Base-by-base conservation (phyloP, 2,888 invertebrate species). In the Anodontia alba region DNA sequence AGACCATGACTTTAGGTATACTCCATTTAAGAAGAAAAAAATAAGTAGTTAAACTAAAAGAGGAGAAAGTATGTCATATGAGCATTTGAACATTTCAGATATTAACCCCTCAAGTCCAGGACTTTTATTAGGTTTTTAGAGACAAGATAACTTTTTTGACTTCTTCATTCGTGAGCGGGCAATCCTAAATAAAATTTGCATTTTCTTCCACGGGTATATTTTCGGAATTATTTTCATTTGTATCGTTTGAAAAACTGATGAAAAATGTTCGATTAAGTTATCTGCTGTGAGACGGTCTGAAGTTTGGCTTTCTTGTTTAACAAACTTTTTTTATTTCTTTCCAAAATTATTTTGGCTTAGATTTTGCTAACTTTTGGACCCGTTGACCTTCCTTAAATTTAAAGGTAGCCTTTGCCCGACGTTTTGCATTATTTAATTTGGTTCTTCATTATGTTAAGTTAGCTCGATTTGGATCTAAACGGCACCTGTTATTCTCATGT, bases 321-420 rank as follows among this genome's bases (percentile, higher is more conserved):
- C 17, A 26, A 26, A 57, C 29, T n/a, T 57, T 57, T 29, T 57
- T 57, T 10, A 57, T 17, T 26, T 57, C 57, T 57, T 57, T 57
- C 57, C 57, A 57, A 26, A 57, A 57, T 26, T 57, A 7, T 26
- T 57, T 57, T 7, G 23, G 3, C 3, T 57, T 26, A 10, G 57
- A 23, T 26, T 26, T 57, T 57, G 57, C 57, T 17, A 57, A 57
- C 7, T 57, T 57, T 57, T 57, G 3, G 5, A 57, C 17, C 5
- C 57, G 57, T 57, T 57, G 23, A 1, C 57, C 57, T 29, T 57
- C 29, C 7, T 57, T 29, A 57, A 57, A 57, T 57, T 57, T 57
- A 57, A 10, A 17, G 1, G 17, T 26, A 57, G 57, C 57, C 57
- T 57, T 23, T 57, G 57, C 29, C 57, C 57, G 23, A 5, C 57